A percentile compares a stretch with the other conserved stretches of the same genome.
phyloP scores from a whole-genome alignment of 2,888 invertebrate species.

The Lithophane ornitopus region DNA sequence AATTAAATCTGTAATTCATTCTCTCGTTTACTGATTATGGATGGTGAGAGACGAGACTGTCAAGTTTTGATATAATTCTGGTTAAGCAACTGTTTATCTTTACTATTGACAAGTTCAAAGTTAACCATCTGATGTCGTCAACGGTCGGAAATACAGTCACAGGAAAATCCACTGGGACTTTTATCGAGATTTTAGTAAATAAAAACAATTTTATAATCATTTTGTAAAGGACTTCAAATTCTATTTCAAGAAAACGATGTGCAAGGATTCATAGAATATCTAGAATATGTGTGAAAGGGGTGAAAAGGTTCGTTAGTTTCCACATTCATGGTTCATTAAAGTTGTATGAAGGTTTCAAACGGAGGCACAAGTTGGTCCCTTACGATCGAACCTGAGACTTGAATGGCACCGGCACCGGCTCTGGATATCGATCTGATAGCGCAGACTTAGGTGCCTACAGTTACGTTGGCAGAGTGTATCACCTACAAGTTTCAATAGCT shows the following conservation, averaged over 20 bases:
- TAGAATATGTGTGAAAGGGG: slow-evolving; percentile 36
- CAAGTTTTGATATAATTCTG: slow-evolving; percentile 25
- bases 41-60: slow-evolving; percentile 28
- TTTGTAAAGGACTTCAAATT: slow-evolving; percentile 3
- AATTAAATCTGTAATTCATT: slow-evolving; percentile 67
- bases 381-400: slow-evolving; percentile 43
- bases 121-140: not conserved
- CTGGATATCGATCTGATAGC: slow-evolving; percentile 41
- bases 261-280: slow-evolving; percentile 32
- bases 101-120: not conserved
- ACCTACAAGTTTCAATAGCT: slow-evolving; percentile 24
- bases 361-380: slow-evolving; percentile 43
- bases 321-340: slow-evolving; percentile 63
- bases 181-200: not conserved
- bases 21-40: slow-evolving; percentile 58
- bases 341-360: slow-evolving; percentile 52
- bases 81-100: not conserved
- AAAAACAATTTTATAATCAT: not conserved
- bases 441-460: slow-evolving; percentile 2
- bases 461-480: slow-evolving; percentile 7
- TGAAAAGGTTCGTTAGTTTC: slow-evolving; percentile 57
- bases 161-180: not conserved
- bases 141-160: not conserved
- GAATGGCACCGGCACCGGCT: slow-evolving; percentile 30
- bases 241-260: slow-evolving; percentile 8